Percentiles rank a stretch among this genome's conserved stretches.
Conservation (phyloP, 2,113 vertebrate genomes). For the Hydropotes inermis region DNA sequence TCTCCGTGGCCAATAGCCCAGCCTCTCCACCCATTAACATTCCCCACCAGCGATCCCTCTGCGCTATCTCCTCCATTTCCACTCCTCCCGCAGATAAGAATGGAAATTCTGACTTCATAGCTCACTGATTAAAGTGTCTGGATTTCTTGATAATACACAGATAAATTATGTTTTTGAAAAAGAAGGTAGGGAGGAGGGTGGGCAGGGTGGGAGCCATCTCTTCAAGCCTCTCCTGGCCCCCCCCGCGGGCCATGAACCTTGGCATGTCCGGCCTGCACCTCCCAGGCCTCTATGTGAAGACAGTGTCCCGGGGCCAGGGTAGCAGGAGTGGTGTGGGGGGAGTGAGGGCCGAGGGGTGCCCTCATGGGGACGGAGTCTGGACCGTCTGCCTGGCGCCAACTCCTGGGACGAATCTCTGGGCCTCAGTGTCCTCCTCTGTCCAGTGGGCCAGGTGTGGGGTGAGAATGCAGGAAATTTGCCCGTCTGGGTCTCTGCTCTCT, state of each 20-base stretch:
- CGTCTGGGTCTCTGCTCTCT: not conserved
- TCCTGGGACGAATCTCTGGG: accelerated
- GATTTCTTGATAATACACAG: constrained; percentile 99
- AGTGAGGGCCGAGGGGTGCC: not conserved
- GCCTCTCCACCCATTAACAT: constrained; percentile 96
- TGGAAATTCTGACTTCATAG: constrained; percentile 99
- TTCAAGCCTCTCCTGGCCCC: not conserved
- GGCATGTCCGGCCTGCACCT: not conserved
- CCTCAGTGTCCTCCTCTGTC: not conserved
- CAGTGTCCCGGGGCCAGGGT: not conserved
- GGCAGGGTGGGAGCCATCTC: constrained; percentile 49
- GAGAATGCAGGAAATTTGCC: not conserved
- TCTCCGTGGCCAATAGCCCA: constrained; percentile 94
- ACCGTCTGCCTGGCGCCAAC: accelerated
- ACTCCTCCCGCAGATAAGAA: constrained; percentile 99
- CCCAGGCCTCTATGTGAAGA: not conserved
- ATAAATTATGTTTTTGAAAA: constrained; percentile 99
- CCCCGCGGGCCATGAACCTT: not conserved
- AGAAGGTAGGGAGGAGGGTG: constrained; percentile 87
- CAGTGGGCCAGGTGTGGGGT: accelerated
- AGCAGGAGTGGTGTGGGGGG: not conserved
- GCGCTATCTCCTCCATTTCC: constrained; percentile 99
- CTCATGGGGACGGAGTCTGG: not conserved
- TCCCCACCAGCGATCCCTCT: constrained; percentile 96
- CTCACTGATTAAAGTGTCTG: constrained; percentile 99